A percentile compares a stretch with the other conserved stretches of the same genome.
Evolutionary conservation across 2,797 vertebrate genomes (phyloP).

Genomic region (Neosilurus mollespiculum): DNA sequence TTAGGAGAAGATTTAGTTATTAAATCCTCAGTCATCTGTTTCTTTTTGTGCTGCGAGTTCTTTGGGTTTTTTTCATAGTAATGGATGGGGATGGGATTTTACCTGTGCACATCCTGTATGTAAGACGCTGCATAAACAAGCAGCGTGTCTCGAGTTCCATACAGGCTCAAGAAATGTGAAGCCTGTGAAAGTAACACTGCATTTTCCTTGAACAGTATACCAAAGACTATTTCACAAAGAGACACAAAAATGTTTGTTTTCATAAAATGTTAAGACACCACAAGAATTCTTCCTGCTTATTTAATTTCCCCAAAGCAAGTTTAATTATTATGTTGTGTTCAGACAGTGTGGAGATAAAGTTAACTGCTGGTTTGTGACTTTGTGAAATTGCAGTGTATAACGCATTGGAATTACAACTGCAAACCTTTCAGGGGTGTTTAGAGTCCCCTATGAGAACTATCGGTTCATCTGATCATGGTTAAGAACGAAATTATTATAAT

Average conservation of each 20-base stretch:
- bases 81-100: not conserved
- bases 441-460: not conserved
- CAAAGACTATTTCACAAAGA: not conserved
- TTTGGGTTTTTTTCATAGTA: not conserved
- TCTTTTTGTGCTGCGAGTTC: not conserved
- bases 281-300: not conserved
- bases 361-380: constrained; percentile 27
- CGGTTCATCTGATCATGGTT: not conserved
- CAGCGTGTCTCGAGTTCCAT: not conserved
- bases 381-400: not conserved
- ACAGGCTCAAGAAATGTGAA: not conserved
- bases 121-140: not conserved
- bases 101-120: not conserved
- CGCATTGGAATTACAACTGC: not conserved
- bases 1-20: not conserved
- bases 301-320: not conserved
- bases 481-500: not conserved
- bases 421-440: too few species aligned
- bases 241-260: not conserved
- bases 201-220: too few species aligned
- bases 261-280: not conserved
- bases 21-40: not conserved
- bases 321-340: constrained; percentile 18
- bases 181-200: not conserved
- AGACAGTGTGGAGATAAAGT: not conserved